phyloP scores from a whole-genome alignment of 2,797 vertebrate genomes.

The Alcedo atthis region DNA sequence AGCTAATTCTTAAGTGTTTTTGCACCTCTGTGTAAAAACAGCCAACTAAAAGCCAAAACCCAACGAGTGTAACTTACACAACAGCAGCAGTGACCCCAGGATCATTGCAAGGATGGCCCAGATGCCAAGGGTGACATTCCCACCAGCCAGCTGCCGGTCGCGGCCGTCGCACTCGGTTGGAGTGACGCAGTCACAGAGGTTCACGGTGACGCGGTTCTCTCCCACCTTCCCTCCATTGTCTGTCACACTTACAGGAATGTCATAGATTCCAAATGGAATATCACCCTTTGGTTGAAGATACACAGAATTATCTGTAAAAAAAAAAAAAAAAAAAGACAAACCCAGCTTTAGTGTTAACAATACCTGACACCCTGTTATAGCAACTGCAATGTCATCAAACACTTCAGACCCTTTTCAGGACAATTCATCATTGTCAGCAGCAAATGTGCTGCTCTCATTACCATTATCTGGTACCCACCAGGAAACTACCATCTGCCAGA shows the following conservation, averaged over 20 bases:
- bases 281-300: conserved; percentile 69
- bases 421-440: background rate
- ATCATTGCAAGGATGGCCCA: conserved; percentile 87
- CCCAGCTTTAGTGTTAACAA: background rate
- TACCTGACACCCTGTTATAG: background rate
- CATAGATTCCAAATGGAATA: conserved; percentile 71
- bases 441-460: background rate
- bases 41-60: too few relatives aligned
- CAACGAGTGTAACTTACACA: conserved; percentile 85
- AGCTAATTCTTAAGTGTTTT: background rate
- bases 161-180: background rate
- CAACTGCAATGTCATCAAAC: fast-evolving
- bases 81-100: conserved; percentile 82
- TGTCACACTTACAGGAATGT: conserved; percentile 74
- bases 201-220: conserved; percentile 58
- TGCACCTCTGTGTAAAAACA: background rate
- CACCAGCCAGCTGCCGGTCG: fast-evolving
- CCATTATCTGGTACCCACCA: background rate
- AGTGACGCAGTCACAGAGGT: conserved; percentile 81
- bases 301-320: conserved; percentile 77
- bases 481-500: background rate
- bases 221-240: conserved; percentile 81
- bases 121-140: conserved; percentile 77
- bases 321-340: background rate
- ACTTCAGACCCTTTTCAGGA: background rate